phyloP scores from a whole-genome alignment of 2,113 vertebrate species.

The Ammospiza caudacuta region DNA sequence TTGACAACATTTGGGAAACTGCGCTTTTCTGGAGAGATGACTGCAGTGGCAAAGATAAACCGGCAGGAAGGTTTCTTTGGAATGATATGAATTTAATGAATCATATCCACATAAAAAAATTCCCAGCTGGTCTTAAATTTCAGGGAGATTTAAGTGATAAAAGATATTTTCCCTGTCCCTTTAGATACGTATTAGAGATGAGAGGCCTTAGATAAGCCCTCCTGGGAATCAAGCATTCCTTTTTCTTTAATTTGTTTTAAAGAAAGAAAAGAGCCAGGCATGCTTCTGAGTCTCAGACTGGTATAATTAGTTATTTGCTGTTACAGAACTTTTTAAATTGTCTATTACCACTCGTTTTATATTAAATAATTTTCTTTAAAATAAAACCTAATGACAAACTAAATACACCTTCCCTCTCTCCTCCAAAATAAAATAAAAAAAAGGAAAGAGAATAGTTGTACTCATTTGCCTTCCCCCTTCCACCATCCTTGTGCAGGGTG shows the following conservation, averaged over 20 bases:
- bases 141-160: slow-evolving; percentile 85
- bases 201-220: slow-evolving; percentile 73
- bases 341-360: slow-evolving; percentile 49
- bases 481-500: neutral
- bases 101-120: slow-evolving; percentile 78
- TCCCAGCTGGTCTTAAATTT: slow-evolving; percentile 87
- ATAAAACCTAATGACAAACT: neutral
- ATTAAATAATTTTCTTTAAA: slow-evolving; percentile 22
- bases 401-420: neutral
- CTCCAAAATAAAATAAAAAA: neutral
- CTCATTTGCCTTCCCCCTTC: slow-evolving; percentile 11
- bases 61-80: slow-evolving; percentile 83
- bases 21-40: slow-evolving; percentile 69
- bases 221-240: slow-evolving; percentile 75
- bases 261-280: slow-evolving; percentile 62
- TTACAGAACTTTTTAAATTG: slow-evolving; percentile 61
- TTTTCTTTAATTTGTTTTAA: slow-evolving; percentile 78
- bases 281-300: slow-evolving; percentile 44
- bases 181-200: slow-evolving; percentile 79
- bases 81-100: slow-evolving; percentile 85
- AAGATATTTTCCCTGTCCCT: slow-evolving; percentile 79
- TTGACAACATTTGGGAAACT: slow-evolving; percentile 75
- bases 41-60: slow-evolving; percentile 80
- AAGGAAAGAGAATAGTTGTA: neutral
- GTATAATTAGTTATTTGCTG: slow-evolving; percentile 72